Conservation (phyloP, 2,113 vertebrate species). For the Daboia siamensis region DNA sequence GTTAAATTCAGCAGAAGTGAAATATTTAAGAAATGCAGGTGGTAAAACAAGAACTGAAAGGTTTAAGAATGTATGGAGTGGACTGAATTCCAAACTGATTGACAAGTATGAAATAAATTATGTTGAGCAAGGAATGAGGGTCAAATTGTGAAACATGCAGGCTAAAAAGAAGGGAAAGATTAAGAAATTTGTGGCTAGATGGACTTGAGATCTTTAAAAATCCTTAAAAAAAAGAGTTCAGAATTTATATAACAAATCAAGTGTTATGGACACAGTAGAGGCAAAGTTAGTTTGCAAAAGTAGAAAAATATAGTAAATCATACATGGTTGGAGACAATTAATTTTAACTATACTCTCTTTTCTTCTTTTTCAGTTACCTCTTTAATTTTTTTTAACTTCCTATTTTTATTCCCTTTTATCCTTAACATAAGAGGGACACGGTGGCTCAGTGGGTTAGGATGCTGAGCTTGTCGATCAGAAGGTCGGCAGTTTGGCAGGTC, state of each 20-base stretch:
- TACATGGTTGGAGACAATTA: not conserved
- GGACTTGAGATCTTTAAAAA: not conserved
- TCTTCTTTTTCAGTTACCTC: not conserved
- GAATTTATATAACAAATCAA: not conserved
- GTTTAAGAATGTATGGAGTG: not conserved
- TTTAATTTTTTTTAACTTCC: not conserved
- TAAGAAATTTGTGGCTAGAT: not conserved
- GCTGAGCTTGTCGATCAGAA: too few relatives aligned
- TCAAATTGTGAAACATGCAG: not conserved
- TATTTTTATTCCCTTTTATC: not conserved
- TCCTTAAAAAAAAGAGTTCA: not conserved
- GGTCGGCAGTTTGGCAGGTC: too few relatives aligned
- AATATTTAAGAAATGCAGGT: not conserved
- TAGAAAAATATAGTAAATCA: not conserved
- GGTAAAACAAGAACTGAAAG: not conserved
- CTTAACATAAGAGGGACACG: too few relatives aligned
- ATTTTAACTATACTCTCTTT: not conserved
- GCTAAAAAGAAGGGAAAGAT: not conserved
- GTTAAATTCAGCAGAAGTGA: not conserved
- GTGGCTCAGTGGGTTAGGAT: too few relatives aligned
- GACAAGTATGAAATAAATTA: not conserved
- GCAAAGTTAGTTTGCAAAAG: not conserved
- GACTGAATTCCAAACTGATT: not conserved
- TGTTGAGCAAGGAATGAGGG: not conserved
- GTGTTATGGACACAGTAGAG: not conserved